A percentile compares a stretch with the other conserved stretches of the same genome.
phyloP scores from a whole-genome alignment of 2,797 vertebrate genomes.

The Xiphorhynchus erythropygius region DNA sequence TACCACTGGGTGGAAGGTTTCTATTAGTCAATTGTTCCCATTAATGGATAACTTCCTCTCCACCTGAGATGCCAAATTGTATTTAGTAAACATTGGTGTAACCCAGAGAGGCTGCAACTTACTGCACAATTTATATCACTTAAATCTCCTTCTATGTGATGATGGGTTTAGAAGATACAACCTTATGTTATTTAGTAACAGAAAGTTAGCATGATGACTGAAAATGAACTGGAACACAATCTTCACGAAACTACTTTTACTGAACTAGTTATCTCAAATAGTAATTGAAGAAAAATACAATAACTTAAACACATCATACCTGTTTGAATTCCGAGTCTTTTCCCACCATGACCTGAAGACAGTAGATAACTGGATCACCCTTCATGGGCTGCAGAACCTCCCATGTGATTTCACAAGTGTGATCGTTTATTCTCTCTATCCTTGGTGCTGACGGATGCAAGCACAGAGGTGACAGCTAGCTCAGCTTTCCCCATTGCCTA shows the following conservation, averaged over 20 bases:
- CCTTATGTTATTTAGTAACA: neutral
- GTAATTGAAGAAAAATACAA: neutral
- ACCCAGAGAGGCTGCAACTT: neutral
- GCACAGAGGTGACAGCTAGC: neutral
- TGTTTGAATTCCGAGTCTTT: conserved; percentile 95
- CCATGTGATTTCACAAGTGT: conserved; percentile 92
- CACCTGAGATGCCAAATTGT: neutral
- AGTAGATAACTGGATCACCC: conserved; percentile 92
- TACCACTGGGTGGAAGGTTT: neutral
- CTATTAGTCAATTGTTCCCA: neutral
- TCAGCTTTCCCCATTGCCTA: neutral
- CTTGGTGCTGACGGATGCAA: conserved; percentile 82
- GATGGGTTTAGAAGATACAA: neutral
- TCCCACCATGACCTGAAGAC: conserved; percentile 92
- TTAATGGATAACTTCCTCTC: neutral
- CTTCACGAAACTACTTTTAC: neutral
- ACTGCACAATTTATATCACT: neutral
- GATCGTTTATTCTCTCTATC: conserved; percentile 91
- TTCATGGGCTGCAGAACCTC: conserved; percentile 91
- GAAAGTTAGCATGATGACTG: neutral
- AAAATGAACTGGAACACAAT: neutral
- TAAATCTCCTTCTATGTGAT: neutral
- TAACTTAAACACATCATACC: conserved; percentile 75
- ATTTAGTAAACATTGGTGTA: neutral
- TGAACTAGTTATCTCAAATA: neutral